Evolutionary conservation across 2,888 invertebrate species (phyloP).

Genomic region (Eupelmus urozonus): DNA sequence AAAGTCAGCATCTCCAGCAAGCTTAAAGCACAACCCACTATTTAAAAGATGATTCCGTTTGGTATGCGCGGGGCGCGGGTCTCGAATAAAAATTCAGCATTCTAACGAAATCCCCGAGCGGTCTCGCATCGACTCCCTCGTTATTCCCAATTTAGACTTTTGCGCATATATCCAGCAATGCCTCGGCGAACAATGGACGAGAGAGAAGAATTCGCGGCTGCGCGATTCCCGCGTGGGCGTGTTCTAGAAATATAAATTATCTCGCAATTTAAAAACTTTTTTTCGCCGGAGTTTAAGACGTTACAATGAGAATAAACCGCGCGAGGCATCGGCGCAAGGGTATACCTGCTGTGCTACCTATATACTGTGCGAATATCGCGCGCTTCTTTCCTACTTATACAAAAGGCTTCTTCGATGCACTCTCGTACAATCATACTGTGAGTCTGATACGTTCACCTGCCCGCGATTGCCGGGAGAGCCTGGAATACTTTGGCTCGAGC

Average conservation of each 20-base stretch:
- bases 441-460: conserved; percentile 6
- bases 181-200: background rate
- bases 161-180: background rate
- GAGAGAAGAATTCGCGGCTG: background rate
- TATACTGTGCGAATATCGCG: conserved; percentile 35
- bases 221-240: background rate
- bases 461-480: background rate
- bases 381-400: conserved; percentile 28
- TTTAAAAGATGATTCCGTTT: no score
- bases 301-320: conserved; percentile 39
- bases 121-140: background rate
- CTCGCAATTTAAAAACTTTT: conserved; percentile 21
- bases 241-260: conserved; percentile 22
- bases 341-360: background rate
- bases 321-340: background rate
- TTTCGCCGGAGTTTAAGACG: conserved; percentile 7
- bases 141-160: conserved; percentile 12
- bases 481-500: conserved; percentile 8
- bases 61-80: background rate
- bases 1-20: no score
- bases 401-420: conserved; percentile 29
- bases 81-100: background rate
- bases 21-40: no score
- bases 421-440: conserved; percentile 20
- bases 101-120: background rate